Conservation (phyloP, 2,113 vertebrate genomes). For the Oreochromis aureus region DNA sequence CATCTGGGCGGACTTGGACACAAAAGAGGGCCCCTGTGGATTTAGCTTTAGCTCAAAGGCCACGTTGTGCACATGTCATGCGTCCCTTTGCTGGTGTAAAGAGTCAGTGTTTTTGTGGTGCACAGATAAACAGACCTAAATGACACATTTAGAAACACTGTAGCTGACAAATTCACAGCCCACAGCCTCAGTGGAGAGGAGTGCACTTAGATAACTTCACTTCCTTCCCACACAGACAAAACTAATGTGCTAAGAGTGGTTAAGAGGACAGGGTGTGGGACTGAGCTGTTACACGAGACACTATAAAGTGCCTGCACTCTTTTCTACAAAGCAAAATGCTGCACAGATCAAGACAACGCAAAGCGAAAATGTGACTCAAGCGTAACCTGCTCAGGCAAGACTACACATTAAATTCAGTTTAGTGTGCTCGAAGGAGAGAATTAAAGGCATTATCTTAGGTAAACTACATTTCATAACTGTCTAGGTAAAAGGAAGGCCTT, state of each 20-base stretch:
- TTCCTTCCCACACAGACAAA: constrained; percentile 44
- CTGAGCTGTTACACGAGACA: neutral
- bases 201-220: constrained; percentile 22
- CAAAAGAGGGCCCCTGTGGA: constrained; percentile 7
- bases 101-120: neutral
- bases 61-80: neutral
- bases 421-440: neutral
- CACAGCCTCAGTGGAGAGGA: neutral
- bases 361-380: constrained; percentile 1
- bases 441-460: neutral
- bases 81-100: neutral
- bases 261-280: constrained; percentile 38
- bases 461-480: neutral
- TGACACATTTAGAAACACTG: neutral
- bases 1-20: neutral
- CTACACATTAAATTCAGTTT: neutral
- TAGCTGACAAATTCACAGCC: neutral
- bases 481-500: neutral
- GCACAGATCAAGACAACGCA: neutral
- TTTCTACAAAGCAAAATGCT: neutral
- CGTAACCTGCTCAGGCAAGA: constrained; percentile 10
- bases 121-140: neutral
- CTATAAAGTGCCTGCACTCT: neutral
- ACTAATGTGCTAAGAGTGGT: constrained; percentile 12
- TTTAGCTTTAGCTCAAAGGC: constrained; percentile 23